Base-by-base conservation (phyloP, 2,797 vertebrate genomes). In the Acipenser transmontanus region DNA sequence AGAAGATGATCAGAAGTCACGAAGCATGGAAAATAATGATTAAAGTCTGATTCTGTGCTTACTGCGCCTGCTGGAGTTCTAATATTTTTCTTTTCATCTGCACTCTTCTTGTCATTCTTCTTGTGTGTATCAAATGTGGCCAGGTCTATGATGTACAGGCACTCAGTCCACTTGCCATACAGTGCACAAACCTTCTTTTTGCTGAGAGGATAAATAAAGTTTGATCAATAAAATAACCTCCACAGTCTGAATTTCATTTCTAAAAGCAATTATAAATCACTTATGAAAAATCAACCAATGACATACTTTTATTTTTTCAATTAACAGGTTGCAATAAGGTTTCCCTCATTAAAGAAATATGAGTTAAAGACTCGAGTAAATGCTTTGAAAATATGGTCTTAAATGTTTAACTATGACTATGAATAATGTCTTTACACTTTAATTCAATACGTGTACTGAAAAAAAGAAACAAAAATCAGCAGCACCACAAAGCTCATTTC, bases 101-200 rank as follows among this genome's bases (percentile, higher is more conserved):
- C 68, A 52, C 75, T 89, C 71, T 88, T 92, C 84, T 90, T 92
- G 70, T 93, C 91, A 1, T 84, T 89, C 72, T 90, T 93, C 77
- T 87, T 93, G 77, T 86, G 86, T 62, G 88, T 78, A 0, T 93
- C 91, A 0, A 89, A 92, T 0, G 80, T 80, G 67, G 83, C 82
- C 2, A 88, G 81, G 72, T 92, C 89, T 11, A 87, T 77, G 7
- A 81, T 86, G 72, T 89, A 93, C 50, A 93, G 75, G 74, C 91
- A 92, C 54, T 93, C 91, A 0, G 91, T 93, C 91, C 91, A 93
- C 70, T 92, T 93, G 56, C 91, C 91, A 47, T 93, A 93, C 6
- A 93, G 80, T 0, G 88, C 84, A 73, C 87, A 87, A 4, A 92
- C 76, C 63, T 88, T 93, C 84, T 86, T 92, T 77, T 92, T 93